Percentiles rank a stretch among this genome's conserved stretches.
Conservation (phyloP, 2,113 vertebrate genomes). For the Aleadryas rufinucha region DNA sequence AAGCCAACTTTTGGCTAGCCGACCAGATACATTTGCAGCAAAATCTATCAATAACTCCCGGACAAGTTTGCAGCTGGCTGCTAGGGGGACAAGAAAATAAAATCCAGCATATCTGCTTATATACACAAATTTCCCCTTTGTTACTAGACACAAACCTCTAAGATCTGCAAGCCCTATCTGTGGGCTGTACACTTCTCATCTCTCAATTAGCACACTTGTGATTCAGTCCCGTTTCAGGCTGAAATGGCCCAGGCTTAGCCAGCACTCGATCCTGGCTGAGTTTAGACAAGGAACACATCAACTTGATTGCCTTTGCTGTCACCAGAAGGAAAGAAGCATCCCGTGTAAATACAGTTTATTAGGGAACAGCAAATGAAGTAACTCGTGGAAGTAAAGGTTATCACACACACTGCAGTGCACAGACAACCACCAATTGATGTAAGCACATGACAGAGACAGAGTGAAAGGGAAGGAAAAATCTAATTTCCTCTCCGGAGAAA, state of each 20-base stretch:
- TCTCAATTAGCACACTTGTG: background rate
- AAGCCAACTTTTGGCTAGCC: background rate
- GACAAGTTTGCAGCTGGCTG: background rate
- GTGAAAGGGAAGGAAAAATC: conserved; percentile 20
- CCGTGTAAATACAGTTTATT: background rate
- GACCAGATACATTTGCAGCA: background rate
- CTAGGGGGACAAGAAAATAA: background rate
- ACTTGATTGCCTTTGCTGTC: background rate
- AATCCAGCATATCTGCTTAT: background rate
- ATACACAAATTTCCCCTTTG: background rate
- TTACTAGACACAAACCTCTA: background rate
- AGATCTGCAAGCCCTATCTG: background rate
- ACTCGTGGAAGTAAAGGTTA: background rate
- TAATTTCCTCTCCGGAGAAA: conserved; percentile 40
- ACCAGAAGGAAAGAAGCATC: background rate
- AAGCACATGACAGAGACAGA: conserved; percentile 8
- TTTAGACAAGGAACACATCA: background rate
- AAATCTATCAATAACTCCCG: background rate
- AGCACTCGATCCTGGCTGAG: background rate
- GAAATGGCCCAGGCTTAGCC: background rate
- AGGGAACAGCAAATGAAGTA: background rate
- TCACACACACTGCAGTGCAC: background rate
- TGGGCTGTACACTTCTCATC: background rate
- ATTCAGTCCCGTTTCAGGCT: background rate
- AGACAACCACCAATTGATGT: background rate